phyloP scores from a whole-genome alignment of 2,888 invertebrate genomes.

The Lasioglossum leucozonium region DNA sequence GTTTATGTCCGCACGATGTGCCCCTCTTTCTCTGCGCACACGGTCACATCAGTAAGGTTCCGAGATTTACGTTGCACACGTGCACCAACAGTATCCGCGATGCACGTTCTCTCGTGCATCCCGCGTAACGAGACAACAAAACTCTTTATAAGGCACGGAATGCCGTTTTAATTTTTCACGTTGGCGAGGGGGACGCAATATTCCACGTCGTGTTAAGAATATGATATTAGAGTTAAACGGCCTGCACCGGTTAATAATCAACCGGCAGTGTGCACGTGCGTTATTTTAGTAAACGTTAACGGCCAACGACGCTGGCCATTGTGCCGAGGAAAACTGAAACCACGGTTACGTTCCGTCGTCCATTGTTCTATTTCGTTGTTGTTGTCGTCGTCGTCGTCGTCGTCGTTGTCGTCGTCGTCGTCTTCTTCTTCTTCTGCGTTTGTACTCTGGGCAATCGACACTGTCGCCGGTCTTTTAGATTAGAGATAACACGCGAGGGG shows the following conservation, averaged over 20 bases:
- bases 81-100: conserved; percentile 71
- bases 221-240: conserved; percentile 58
- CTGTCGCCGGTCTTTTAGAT: conserved; percentile 10
- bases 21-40: conserved; percentile 43
- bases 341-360: not conserved
- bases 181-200: conserved; percentile 48
- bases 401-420: not conserved
- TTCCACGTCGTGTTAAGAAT: conserved; percentile 60
- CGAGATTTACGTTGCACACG: conserved; percentile 80
- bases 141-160: conserved; percentile 78
- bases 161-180: conserved; percentile 64
- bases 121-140: conserved; percentile 81
- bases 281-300: not conserved
- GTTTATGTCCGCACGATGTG: conserved; percentile 55
- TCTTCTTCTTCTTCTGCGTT: not conserved
- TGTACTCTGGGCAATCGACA: not conserved
- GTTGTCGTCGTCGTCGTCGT: not conserved
- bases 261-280: conserved; percentile 25
- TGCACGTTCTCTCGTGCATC: conserved; percentile 70
- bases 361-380: not conserved
- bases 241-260: conserved; percentile 39
- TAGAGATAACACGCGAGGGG: not conserved
- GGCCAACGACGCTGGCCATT: not conserved
- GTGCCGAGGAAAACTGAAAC: conserved; percentile 1
- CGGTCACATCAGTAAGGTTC: conserved; percentile 67